phyloP scores from a whole-genome alignment of 64 coral and sea anemone species.

The Actinia tenebrosa region DNA sequence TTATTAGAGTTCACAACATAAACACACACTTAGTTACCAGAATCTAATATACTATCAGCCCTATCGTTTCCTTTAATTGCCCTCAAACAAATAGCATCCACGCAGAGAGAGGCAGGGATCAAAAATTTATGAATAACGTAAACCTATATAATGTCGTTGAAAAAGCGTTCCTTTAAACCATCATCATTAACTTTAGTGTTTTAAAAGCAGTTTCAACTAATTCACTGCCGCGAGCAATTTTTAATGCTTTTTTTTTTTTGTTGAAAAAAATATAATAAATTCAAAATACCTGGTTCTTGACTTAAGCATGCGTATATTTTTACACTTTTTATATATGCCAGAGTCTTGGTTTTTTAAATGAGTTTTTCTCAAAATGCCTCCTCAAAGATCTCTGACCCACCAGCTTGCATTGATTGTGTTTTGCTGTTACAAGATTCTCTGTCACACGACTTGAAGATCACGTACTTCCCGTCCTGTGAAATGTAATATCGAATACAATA shows the following conservation, averaged over 20 bases:
- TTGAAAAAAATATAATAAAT: neutral
- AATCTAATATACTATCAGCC: too few relatives aligned
- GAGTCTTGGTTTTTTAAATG: too few relatives aligned
- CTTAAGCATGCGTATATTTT: neutral
- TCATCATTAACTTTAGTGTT: neutral
- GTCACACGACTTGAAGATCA: neutral
- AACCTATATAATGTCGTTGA: too few relatives aligned
- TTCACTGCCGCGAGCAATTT: neutral
- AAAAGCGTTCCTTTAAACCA: neutral
- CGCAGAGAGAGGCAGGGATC: too few relatives aligned
- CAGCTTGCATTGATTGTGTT: neutral
- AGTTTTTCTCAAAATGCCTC: too few relatives aligned
- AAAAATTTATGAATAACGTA: too few relatives aligned
- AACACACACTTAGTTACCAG: too few relatives aligned
- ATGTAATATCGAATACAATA: neutral
- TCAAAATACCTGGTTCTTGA: neutral
- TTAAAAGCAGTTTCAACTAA: neutral
- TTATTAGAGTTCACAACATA: too few relatives aligned
- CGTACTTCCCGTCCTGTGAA: neutral
- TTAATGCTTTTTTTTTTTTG: too few relatives aligned
- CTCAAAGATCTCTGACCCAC: too few relatives aligned
- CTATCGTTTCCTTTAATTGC: too few relatives aligned
- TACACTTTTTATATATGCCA: neutral
- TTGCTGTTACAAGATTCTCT: neutral
- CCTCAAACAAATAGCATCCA: too few relatives aligned